These are phyloP conservation scores for Cebidichthys violaceus DNA, from an alignment of 2,113 vertebrate genomes.

Conservation along the genomic window DNA sequence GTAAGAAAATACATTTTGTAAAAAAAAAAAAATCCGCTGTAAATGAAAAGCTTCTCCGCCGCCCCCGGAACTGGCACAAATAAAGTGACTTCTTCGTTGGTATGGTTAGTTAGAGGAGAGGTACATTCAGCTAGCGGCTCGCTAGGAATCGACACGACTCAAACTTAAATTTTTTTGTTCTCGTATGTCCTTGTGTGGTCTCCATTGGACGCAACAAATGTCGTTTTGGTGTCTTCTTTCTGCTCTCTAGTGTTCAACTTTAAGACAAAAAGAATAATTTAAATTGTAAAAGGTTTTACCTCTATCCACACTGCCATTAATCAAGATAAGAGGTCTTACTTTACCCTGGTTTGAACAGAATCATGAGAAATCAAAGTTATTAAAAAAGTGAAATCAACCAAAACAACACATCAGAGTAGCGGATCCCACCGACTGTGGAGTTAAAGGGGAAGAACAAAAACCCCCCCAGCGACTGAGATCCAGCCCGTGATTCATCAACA, in stretches of 20 bases:
- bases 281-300: background rate
- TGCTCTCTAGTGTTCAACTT: conserved; percentile 9
- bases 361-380: background rate
- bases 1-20: background rate
- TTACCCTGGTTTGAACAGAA: background rate
- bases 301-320: background rate
- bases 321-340: background rate
- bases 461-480: background rate
- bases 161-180: no score
- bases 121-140: background rate
- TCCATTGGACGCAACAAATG: background rate
- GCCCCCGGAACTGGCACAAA: background rate
- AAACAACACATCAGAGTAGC: background rate
- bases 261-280: background rate
- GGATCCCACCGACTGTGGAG: background rate
- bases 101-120: background rate
- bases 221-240: background rate
- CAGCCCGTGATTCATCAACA: conserved; percentile 12
- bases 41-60: background rate
- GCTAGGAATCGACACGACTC: background rate
- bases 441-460: background rate
- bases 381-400: background rate
- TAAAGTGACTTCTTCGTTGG: background rate
- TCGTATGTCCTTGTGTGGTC: background rate
- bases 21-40: background rate